These are phyloP conservation scores for Tapirus terrestris DNA, from an alignment of 2,113 vertebrate species.

Conservation along the genomic window DNA sequence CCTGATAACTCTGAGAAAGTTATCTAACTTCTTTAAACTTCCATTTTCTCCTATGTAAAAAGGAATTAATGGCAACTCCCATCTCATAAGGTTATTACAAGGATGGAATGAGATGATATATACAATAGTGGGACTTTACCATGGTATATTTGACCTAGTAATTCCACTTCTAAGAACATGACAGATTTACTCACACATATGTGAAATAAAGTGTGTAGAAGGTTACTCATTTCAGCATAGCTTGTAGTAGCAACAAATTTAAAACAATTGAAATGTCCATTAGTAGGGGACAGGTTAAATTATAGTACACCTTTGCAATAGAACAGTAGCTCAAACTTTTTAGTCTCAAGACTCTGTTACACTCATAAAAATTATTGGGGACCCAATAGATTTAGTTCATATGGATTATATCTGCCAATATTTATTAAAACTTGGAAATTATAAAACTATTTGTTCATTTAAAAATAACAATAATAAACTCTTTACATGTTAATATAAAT, in stretches of 20 bases:
- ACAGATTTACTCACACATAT: neutral
- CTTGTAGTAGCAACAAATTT: neutral
- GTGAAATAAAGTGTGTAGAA: neutral
- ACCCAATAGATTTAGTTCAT: slow-evolving; percentile 12
- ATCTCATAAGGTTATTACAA: neutral
- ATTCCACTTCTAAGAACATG: neutral
- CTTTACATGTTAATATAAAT: slow-evolving; percentile 34
- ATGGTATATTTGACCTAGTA: neutral
- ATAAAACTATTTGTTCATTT: neutral
- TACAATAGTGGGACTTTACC: neutral
- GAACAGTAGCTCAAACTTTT: neutral
- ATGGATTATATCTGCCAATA: neutral
- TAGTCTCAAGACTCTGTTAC: neutral
- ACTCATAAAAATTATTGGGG: neutral
- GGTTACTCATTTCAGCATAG: neutral
- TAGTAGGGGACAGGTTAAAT: neutral
- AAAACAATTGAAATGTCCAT: neutral
- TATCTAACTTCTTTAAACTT: neutral
- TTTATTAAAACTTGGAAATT: neutral
- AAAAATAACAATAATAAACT: neutral
- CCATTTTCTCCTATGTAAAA: neutral
- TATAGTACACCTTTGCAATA: neutral
- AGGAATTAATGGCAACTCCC: neutral
- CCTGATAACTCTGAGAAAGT: neutral
- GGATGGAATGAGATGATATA: neutral